A percentile compares a stretch with the other conserved stretches of the same genome.
These are phyloP conservation scores for Caerostris darwini DNA, from an alignment of 1,140 invertebrate species.

Conservation along the genomic window DNA sequence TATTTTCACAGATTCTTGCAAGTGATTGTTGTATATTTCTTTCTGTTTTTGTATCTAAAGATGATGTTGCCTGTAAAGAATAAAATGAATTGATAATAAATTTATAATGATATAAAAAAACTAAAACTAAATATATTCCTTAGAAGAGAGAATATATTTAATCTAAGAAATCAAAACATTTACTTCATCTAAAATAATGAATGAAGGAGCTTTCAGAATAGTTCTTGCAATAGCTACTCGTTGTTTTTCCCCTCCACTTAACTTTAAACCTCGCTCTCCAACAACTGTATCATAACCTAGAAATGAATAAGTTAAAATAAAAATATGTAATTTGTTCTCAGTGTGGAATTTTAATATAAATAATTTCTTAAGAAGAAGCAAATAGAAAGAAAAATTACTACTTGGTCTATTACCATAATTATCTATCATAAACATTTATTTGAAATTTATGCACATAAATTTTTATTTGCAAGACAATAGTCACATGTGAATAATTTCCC, in stretches of 20 bases:
- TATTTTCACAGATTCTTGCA: slow-evolving; percentile 88
- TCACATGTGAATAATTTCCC: no score
- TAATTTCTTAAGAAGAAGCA: no score
- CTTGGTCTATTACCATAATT: no score
- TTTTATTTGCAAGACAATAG: no score
- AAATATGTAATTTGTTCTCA: no score
- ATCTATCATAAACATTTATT: no score
- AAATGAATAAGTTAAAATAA: not conserved
- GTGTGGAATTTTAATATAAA: no score
- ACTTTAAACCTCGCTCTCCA: slow-evolving; percentile 83
- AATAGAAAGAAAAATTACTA: no score
- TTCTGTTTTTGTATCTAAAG: slow-evolving; percentile 82
- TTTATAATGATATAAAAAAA: not conserved
- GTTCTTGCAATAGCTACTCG: slow-evolving; percentile 95
- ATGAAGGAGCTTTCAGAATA: slow-evolving; percentile 91
- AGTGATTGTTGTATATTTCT: slow-evolving; percentile 86
- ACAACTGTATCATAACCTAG: slow-evolving; percentile 82
- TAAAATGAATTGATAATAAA: not conserved
- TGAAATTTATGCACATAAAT: no score
- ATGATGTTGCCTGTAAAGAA: slow-evolving; percentile 81
- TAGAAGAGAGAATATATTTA: no score
- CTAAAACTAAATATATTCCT: not conserved
- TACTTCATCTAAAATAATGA: slow-evolving; percentile 94
- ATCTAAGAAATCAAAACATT: slow-evolving; percentile 83
- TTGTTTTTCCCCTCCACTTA: slow-evolving; percentile 94